Evolutionary conservation across 2,113 vertebrate species (phyloP).

Genomic region (Ellobius talpinus): DNA sequence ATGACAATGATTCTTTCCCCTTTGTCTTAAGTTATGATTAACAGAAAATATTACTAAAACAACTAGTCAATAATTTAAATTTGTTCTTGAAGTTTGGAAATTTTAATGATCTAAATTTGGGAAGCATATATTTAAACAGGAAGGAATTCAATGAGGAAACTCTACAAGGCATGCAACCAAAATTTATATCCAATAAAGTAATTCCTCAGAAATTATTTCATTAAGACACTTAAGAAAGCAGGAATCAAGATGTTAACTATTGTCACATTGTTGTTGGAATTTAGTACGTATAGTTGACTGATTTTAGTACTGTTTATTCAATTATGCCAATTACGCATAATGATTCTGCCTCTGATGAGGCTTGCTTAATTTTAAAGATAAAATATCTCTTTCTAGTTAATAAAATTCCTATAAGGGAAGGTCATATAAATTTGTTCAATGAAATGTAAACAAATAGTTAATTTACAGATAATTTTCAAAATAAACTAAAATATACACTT

Average conservation of each 20-base stretch:
- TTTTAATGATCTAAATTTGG: neutral
- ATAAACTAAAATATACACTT: neutral
- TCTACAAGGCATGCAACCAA: neutral
- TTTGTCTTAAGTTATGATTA: neutral
- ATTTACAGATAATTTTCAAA: constrained; percentile 23
- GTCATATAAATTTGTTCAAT: neutral
- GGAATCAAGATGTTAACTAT: neutral
- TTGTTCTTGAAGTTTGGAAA: neutral
- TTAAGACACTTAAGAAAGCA: neutral
- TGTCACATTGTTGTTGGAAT: neutral
- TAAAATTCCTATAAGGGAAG: neutral
- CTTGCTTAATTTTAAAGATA: constrained; percentile 2
- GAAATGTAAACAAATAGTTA: neutral
- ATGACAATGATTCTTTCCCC: neutral
- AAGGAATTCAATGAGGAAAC: neutral
- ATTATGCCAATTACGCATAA: neutral
- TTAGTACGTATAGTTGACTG: neutral
- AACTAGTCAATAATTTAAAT: neutral
- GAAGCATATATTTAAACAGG: neutral
- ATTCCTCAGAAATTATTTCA: neutral
- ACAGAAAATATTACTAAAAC: neutral
- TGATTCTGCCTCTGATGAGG: neutral
- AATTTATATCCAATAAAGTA: neutral
- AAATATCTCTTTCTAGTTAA: neutral
- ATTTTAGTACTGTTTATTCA: neutral